A percentile compares a stretch with the other conserved stretches of the same genome.
Evolutionary conservation across 1,140 invertebrate species (phyloP).

Genomic region (Leptoteleia sp.): DNA sequence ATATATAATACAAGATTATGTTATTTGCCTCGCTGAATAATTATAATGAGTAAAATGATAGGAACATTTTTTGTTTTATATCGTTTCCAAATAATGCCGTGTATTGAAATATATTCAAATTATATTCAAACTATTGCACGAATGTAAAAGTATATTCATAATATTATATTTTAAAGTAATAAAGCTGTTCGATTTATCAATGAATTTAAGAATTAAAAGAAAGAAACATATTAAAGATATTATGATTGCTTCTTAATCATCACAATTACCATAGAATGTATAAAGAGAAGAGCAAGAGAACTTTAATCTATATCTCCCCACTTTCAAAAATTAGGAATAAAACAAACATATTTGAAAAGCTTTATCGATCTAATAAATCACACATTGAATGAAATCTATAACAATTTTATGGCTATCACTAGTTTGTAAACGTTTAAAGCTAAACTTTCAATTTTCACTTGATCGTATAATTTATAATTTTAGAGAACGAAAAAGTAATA

Average conservation of each 20-base stretch:
- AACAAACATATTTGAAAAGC: slow-evolving; percentile 19
- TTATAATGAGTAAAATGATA: too few relatives aligned
- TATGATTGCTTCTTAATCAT: too few relatives aligned
- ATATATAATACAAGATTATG: too few relatives aligned
- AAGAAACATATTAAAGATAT: too few relatives aligned
- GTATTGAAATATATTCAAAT: slow-evolving; percentile 25
- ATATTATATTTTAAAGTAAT: slow-evolving; percentile 4
- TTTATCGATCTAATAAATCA: slow-evolving; percentile 40
- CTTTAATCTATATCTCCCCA: slow-evolving; percentile 25
- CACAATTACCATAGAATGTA: slow-evolving; percentile 25
- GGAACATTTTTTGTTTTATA: too few relatives aligned
- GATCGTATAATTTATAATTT: too few relatives aligned
- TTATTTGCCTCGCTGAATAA: too few relatives aligned
- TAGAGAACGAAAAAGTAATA: too few relatives aligned
- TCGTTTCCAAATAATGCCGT: slow-evolving; percentile 2
- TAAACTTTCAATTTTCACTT: slow-evolving; percentile 10
- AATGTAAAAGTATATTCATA: neutral
- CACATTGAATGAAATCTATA: slow-evolving; percentile 27
- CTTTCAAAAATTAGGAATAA: slow-evolving; percentile 24
- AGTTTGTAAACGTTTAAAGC: slow-evolving; percentile 11
- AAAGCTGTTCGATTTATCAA: slow-evolving; percentile 12
- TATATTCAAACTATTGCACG: slow-evolving; percentile 1
- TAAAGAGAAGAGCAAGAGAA: neutral
- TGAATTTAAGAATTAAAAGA: neutral
- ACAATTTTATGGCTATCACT: slow-evolving; percentile 16